These are phyloP conservation scores for Tetramorium simillimum DNA, from an alignment of 1,140 invertebrate species.

Conservation along the genomic window DNA sequence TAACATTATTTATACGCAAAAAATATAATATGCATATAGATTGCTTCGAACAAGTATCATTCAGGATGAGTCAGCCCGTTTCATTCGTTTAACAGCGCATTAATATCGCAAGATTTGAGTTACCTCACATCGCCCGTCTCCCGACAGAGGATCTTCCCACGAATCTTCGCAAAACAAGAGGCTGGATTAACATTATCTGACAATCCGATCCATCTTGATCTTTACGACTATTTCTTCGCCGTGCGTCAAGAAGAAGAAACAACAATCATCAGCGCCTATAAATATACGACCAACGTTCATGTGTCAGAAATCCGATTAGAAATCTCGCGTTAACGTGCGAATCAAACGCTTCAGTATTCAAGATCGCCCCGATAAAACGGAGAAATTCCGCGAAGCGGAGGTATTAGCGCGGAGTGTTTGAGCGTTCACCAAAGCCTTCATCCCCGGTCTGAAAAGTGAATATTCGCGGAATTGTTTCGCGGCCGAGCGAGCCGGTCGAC, in stretches of 20 bases:
- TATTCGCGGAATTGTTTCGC: conserved; percentile 55
- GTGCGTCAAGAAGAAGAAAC: background rate
- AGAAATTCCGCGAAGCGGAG: background rate
- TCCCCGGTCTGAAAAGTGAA: conserved; percentile 56
- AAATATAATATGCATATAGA: too few species aligned
- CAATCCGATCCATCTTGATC: conserved; percentile 27
- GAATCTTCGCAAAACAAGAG: conserved; percentile 59
- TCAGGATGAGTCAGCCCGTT: background rate
- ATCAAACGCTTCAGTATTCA: background rate
- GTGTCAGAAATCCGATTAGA: conserved; percentile 1
- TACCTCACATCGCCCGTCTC: conserved; percentile 23
- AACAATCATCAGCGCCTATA: background rate
- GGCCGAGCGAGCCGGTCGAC: background rate
- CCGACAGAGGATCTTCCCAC: conserved; percentile 21
- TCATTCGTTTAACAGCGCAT: conserved; percentile 18
- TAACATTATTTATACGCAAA: background rate
- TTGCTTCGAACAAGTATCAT: too few species aligned
- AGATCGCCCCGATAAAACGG: conserved; percentile 1
- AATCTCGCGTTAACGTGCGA: conserved; percentile 4
- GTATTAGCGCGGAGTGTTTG: conserved; percentile 6
- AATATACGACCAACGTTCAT: conserved; percentile 7
- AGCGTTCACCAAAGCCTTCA: background rate
- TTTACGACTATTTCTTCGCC: conserved; percentile 48
- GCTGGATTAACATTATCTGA: conserved; percentile 67
- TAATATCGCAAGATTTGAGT: conserved; percentile 10